Conservation (phyloP, 2,888 invertebrate genomes). For the Ophion obscuratus region DNA sequence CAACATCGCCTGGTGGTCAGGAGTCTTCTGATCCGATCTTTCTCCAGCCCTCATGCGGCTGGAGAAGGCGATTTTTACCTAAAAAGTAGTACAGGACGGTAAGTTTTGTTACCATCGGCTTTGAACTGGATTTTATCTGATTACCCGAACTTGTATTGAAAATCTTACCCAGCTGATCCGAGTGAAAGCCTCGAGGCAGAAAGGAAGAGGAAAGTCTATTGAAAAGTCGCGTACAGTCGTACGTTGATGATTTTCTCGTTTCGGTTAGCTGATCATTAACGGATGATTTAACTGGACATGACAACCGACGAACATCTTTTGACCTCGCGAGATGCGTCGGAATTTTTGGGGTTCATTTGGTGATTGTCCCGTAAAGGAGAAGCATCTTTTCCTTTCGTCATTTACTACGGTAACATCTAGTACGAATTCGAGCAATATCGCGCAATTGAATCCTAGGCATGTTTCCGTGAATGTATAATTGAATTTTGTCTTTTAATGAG, state of each 20-base stretch:
- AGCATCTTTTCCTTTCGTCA: not conserved
- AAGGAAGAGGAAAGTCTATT: not conserved
- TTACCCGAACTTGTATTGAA: too few species aligned
- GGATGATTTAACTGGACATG: not conserved
- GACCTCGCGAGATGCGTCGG: not conserved
- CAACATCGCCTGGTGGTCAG: not conserved
- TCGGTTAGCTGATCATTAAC: not conserved
- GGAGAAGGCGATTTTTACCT: not conserved
- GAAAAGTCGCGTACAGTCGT: not conserved
- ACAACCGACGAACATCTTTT: slow-evolving; percentile 5
- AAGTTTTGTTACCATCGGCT: too few species aligned
- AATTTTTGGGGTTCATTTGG: not conserved
- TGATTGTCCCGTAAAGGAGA: not conserved
- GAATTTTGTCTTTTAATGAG: slow-evolving; percentile 35
- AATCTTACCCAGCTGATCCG: too few species aligned
- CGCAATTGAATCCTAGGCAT: slow-evolving; percentile 48
- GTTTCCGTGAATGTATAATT: slow-evolving; percentile 36
- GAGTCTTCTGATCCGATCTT: not conserved
- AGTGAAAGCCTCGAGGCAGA: not conserved
- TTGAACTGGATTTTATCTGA: too few species aligned
- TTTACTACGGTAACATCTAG: not conserved
- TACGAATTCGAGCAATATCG: not conserved
- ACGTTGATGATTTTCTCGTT: not conserved
- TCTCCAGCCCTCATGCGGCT: not conserved
- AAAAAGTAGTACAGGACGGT: too few species aligned